These are phyloP conservation scores for Liposcelis brunnea DNA, from an alignment of 2,888 invertebrate genomes.

Conservation along the genomic window DNA sequence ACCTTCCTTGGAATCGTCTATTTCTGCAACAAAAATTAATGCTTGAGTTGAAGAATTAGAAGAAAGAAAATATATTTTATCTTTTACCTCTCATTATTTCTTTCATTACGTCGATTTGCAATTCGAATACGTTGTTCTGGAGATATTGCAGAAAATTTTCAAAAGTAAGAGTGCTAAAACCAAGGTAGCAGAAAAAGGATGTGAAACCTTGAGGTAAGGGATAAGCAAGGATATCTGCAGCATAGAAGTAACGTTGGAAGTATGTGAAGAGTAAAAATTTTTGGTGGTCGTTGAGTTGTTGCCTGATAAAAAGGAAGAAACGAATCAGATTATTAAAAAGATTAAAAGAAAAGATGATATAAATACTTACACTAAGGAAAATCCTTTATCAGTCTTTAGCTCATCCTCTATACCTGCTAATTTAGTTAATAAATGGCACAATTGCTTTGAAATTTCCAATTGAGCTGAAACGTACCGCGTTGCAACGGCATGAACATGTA, in stretches of 20 bases:
- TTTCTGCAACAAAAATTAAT: slow-evolving; percentile 23
- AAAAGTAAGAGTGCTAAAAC: slow-evolving; percentile 58
- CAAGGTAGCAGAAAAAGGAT: slow-evolving; percentile 75
- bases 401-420: slow-evolving; percentile 49
- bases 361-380: slow-evolving; percentile 50
- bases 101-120: slow-evolving; percentile 78
- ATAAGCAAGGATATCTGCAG: slow-evolving; percentile 62
- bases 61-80: neutral
- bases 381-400: slow-evolving; percentile 55
- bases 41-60: neutral
- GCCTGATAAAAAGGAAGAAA: slow-evolving; percentile 32
- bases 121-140: slow-evolving; percentile 62
- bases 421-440: slow-evolving; percentile 56
- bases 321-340: neutral
- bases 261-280: slow-evolving; percentile 56
- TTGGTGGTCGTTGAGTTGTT: slow-evolving; percentile 51
- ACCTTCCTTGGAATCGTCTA: slow-evolving; percentile 35
- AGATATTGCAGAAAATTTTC: slow-evolving; percentile 71
- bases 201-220: slow-evolving; percentile 74
- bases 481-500: slow-evolving; percentile 62
- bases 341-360: no score
- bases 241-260: slow-evolving; percentile 64
- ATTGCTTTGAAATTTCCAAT: slow-evolving; percentile 56
- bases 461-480: slow-evolving; percentile 69
- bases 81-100: slow-evolving; percentile 54